Evolutionary conservation across 1,140 invertebrate species (phyloP), one percentile per base, ranked within the genome.

Genomic region (Epicauta chinensis): DNA sequence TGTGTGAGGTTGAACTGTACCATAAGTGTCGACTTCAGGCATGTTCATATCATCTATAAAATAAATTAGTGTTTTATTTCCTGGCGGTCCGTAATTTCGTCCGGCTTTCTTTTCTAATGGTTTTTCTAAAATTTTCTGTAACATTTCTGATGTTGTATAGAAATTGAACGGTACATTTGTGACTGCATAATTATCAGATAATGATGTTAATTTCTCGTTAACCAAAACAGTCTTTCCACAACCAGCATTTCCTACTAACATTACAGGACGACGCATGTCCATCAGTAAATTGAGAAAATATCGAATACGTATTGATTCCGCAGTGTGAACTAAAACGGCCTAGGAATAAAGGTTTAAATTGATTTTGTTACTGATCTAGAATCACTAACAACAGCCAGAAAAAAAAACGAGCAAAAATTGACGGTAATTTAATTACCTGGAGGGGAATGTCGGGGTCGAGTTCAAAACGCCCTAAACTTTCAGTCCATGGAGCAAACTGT

Each of bases 41-140:
- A 97, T 97, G 68, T 98, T 98, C 84, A 97, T 88, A 64, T 98
- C 94, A 68, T 97, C 95, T 51, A 97, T 87, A 70, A 97, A 98
- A 68, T 97, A 97, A 51, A 97, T 84, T n/a, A 98, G 73, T 0
- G 85, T 89, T 71, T 96, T 95, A 61, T 85, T 94, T 29, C 94
- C 93, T 2, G 93, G 93, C 14, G 95, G 95, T 3, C 93, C 95
- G 64, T 88, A 98, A 75, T 95, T 97, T 59, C 91, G 78, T 2
- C 94, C 94, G 34, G 94, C 93, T 73, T 97, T 97, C 74, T 97
- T 97, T 68, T 97, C 95, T 35, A 98, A 66, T n/a, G 93, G 90
- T 70, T 93, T 94, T 65, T 98, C 95, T 40, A 97, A 70, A 40
- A 97, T 87, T 66, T 91, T 88, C 70, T 98, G 94, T 36, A 97